Evolutionary conservation across 2,113 vertebrate species (phyloP), one percentile per base, ranked within the genome.

Genomic region (Penelope pileata): DNA sequence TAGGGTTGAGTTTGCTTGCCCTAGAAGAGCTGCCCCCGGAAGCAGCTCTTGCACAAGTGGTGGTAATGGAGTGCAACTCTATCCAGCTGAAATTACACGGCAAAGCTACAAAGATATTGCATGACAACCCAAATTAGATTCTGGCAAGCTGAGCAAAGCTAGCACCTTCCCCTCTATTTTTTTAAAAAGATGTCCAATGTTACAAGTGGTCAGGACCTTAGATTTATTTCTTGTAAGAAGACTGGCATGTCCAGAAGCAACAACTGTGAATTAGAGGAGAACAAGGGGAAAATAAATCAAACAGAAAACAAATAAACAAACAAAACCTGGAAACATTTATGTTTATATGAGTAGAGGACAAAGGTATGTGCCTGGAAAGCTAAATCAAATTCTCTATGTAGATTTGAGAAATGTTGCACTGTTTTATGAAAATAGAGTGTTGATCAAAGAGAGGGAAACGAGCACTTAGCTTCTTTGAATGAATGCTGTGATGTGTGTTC

Each of bases 91-190:
- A 96, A 91, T 91, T 93, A 42, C 86, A 91, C 45, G 17, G 53
- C n/a, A 79, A 89, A 67, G 40, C 78, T 95, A 51, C 66, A 80
- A 62, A 94, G 82, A 66, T 54, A 77, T 87, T 77, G 74, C 58
- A 69, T 86, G 84, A 91, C 81, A 87, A 73, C n/a, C 32, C 82
- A 94, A 69, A 92, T 90, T 70, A 91, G 59, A 70, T 94, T 94
- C 83, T 80, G 78, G 79, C 79, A 88, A 96, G 84, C 59, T 72
- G n/a, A 73, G 18, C 68, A 93, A 94, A 97, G 74, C 85, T 85
- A 86, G 48, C 63, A 78, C 60, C 48, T 94, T 59, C 86, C 60
- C 8, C 23, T 86, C 59, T 6, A 2, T 22, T 34, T 79, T 91
- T 93, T 92, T 83, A 27, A 69, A 54, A 63, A 66, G 84, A 93